Base-by-base conservation (phyloP, 2,113 vertebrate species). In the Clinocottus analis region DNA sequence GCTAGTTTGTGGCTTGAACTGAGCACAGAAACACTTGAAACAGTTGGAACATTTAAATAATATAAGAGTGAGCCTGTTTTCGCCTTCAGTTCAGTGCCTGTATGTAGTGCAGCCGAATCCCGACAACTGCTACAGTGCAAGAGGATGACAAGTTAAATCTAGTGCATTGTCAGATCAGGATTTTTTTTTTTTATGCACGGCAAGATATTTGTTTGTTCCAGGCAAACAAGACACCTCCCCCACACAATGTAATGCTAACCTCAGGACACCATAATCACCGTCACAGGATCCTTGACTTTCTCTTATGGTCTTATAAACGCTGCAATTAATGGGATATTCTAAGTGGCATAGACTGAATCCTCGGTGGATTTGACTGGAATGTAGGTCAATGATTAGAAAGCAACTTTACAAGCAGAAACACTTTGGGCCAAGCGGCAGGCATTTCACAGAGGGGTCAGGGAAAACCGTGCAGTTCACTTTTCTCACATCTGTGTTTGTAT, bases 331-430 rank as follows among this genome's bases (percentile, higher is more conserved):
- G 0, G 33, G 43, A 33, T 73, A 27, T 62, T 53, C 51, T 59
- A 41, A 72, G 41, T 49, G 23, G 69, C 35, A 53, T 3, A 72
- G 56, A 43, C 47, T 13, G 29, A 77, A 76, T 79, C 82, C 85
- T 80, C 60, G n/a, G n/a, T n/a, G 81, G 87, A 81, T 85, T 83
- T 64, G 45, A 39, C 41, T 60, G 80, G 86, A 86, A 90, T 85
- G 76, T 59, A 49, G 84, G 77, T 78, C 73, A 25, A 47, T 16
- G 66, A 37, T 43, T 77, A 56, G 29, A 76, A 63, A 75, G 73
- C 75, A 77, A 82, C 79, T 43, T 65, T 51, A 65, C 51, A 33
- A 79, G 65, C 79, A 70, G 16, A 74, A 85, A 89, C 51, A 74
- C 51, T 51, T 63, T 13, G 35, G 68, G 64, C 63, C 75, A 53